These are phyloP conservation scores for Drosophila novamexicana DNA, from an alignment of 1,140 invertebrate genomes.

Conservation along the genomic window DNA sequence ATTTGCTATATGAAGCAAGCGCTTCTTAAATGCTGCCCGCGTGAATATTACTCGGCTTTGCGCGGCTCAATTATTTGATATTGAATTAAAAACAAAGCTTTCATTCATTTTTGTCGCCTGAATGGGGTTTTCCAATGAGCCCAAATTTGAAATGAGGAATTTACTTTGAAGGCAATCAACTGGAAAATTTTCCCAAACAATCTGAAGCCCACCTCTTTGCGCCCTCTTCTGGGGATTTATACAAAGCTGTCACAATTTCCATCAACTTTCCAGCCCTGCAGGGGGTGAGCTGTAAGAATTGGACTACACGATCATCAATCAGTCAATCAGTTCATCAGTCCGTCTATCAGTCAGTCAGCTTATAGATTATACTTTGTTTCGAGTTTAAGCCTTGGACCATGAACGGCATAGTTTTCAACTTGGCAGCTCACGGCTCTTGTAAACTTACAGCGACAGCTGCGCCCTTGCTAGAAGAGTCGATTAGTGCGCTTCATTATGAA, in stretches of 20 bases:
- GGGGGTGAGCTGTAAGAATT: neutral
- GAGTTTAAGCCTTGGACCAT: neutral
- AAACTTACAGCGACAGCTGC: slow-evolving; percentile 52
- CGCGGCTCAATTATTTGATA: neutral
- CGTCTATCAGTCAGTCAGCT: neutral
- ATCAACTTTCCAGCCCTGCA: too few relatives aligned
- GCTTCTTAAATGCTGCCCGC: neutral
- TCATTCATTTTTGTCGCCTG: too few relatives aligned
- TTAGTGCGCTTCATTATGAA: slow-evolving; percentile 77
- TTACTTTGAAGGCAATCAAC: too few relatives aligned
- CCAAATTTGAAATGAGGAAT: too few relatives aligned
- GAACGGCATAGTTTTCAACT: slow-evolving; percentile 34
- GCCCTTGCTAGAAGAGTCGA: slow-evolving; percentile 47
- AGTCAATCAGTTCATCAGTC: too few relatives aligned
- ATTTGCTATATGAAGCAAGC: slow-evolving; percentile 4
- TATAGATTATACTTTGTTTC: neutral
- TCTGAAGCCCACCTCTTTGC: too few relatives aligned
- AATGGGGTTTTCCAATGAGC: too few relatives aligned
- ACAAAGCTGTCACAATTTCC: too few relatives aligned
- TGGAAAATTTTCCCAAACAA: too few relatives aligned
- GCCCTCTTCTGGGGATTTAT: too few relatives aligned
- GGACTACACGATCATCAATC: neutral
- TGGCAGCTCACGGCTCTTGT: slow-evolving; percentile 3
- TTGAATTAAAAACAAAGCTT: neutral
- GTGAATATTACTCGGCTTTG: neutral